Evolutionary conservation across 2,797 vertebrate species (phyloP).

Genomic region (Rhadinocentrus ornatus): DNA sequence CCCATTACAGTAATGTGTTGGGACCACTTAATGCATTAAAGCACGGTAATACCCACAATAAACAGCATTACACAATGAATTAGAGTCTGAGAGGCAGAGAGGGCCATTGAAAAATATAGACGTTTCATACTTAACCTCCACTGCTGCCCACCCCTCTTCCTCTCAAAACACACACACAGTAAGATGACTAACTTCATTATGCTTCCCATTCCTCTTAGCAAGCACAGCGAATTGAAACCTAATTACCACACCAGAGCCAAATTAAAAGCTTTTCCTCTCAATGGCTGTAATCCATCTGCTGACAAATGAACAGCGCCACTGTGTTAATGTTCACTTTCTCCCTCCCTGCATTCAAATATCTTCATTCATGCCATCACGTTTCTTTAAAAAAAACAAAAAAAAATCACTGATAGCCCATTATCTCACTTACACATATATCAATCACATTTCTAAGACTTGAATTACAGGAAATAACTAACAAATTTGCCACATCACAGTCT

Average conservation of each 20-base stretch:
- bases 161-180: constrained; percentile 57
- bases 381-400: constrained; percentile 32
- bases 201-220: constrained; percentile 77
- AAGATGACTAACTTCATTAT: constrained; percentile 82
- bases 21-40: constrained; percentile 88
- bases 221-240: constrained; percentile 79
- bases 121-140: constrained; percentile 58
- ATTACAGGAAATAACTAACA: constrained; percentile 30
- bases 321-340: constrained; percentile 54
- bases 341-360: constrained; percentile 54
- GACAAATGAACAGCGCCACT: constrained; percentile 75
- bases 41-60: constrained; percentile 79
- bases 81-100: constrained; percentile 61
- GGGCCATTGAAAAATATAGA: constrained; percentile 63
- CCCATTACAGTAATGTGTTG: constrained; percentile 93
- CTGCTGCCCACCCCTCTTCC: constrained; percentile 31
- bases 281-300: constrained; percentile 79
- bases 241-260: constrained; percentile 82
- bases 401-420: constrained; percentile 54
- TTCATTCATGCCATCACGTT: constrained; percentile 61
- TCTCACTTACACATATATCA: constrained; percentile 52
- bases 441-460: constrained; percentile 39
- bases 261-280: constrained; percentile 83
- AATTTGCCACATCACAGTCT: constrained; percentile 37
- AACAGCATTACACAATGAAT: constrained; percentile 82